Conservation (phyloP, 2,113 vertebrate genomes). For the Salminus brasiliensis region DNA sequence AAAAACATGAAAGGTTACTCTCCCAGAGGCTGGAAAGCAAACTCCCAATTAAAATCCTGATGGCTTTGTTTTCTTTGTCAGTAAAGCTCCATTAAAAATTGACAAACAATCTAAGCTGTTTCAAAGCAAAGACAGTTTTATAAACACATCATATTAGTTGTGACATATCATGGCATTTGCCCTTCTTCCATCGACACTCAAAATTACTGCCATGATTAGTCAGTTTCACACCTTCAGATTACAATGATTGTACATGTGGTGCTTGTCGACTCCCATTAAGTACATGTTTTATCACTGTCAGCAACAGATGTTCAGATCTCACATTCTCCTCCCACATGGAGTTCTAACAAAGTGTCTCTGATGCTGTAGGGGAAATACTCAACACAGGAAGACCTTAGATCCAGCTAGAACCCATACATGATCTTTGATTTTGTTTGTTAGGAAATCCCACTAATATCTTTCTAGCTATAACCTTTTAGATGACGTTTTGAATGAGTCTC, state of each 20-base stretch:
- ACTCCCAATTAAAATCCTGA: not conserved
- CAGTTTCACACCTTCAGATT: slow-evolving; percentile 69
- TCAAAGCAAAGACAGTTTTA: not conserved
- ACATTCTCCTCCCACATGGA: slow-evolving; percentile 40
- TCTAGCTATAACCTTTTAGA: not conserved
- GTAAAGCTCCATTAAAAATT: not conserved
- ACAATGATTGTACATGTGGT: slow-evolving; percentile 68
- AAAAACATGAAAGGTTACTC: slow-evolving; percentile 1
- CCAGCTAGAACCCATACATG: not conserved
- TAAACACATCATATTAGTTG: not conserved
- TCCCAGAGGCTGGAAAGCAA: not conserved
- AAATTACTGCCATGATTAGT: slow-evolving; percentile 69
- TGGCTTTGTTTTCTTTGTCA: not conserved
- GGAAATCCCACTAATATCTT: not conserved
- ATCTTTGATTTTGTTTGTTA: not conserved
- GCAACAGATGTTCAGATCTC: slow-evolving; percentile 58
- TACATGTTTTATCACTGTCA: slow-evolving; percentile 71
- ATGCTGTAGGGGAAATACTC: slow-evolving; percentile 4
- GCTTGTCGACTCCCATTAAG: slow-evolving; percentile 69
- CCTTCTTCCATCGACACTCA: slow-evolving; percentile 6
- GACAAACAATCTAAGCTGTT: not conserved
- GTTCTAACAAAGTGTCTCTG: slow-evolving; percentile 35
- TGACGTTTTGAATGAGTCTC: not conserved
- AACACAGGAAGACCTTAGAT: not conserved
- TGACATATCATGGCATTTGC: not conserved